These are phyloP conservation scores for Meiosimyza platycephala DNA, from an alignment of 2,888 invertebrate species.

Conservation along the genomic window DNA sequence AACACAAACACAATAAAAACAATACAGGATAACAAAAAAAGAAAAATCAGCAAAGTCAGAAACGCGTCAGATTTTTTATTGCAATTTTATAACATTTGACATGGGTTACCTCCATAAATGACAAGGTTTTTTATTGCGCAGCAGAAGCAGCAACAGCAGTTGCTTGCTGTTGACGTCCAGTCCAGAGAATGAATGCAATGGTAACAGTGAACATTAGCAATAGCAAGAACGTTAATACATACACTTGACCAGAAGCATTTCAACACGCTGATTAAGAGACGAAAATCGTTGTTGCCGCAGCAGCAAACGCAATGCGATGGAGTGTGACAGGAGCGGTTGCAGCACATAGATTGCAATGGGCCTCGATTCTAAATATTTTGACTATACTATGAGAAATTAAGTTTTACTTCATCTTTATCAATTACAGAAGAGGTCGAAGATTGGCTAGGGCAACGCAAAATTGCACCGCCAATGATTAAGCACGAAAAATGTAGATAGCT, in stretches of 20 bases:
- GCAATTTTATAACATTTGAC: slow-evolving; percentile 32
- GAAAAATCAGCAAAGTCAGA: slow-evolving; percentile 11
- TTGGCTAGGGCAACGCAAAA: no score
- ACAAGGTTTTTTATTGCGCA: slow-evolving; percentile 26
- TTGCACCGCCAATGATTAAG: no score
- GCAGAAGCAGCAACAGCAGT: background rate
- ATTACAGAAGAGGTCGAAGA: no score
- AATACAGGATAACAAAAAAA: background rate
- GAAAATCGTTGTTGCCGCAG: slow-evolving; percentile 4
- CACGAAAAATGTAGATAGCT: no score
- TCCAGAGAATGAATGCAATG: slow-evolving; percentile 10
- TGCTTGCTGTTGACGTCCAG: background rate
- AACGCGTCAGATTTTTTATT: slow-evolving; percentile 35
- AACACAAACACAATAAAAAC: background rate
- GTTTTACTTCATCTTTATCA: no score
- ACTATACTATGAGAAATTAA: no score
- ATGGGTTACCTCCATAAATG: slow-evolving; percentile 35
- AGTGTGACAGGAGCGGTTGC: background rate
- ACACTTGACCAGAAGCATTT: slow-evolving; percentile 25
- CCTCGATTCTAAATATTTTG: no score
- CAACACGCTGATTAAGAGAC: slow-evolving; percentile 33
- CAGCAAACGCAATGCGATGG: background rate
- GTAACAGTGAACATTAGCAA: background rate
- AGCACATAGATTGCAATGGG: background rate
- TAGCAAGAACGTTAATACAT: background rate